Evolutionary conservation across 2,888 invertebrate genomes (phyloP).

Genomic region (Capitulum mitella): DNA sequence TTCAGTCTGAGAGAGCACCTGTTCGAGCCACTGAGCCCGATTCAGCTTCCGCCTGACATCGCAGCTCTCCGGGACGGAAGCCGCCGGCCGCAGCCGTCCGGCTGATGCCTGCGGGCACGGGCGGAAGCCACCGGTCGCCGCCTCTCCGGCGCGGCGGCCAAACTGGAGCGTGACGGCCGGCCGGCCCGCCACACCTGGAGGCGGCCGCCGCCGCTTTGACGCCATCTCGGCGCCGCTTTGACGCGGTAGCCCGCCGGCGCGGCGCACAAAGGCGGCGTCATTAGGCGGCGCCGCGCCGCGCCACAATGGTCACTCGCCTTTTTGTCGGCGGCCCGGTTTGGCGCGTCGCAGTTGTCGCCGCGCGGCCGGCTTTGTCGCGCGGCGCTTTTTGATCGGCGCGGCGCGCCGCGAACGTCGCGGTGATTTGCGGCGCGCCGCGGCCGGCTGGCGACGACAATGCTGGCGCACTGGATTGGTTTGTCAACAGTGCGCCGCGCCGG

Average conservation of each 20-base stretch:
- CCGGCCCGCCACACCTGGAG: not conserved
- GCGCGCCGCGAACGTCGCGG: not conserved
- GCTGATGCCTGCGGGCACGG: too few species aligned
- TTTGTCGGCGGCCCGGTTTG: not conserved
- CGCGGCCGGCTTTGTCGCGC: not conserved
- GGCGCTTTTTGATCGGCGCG: not conserved
- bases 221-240: not conserved
- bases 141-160: not conserved
- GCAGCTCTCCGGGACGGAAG: too few species aligned
- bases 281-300: not conserved
- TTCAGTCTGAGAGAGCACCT: too few species aligned
- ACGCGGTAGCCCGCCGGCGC: not conserved
- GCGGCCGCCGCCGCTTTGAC: not conserved
- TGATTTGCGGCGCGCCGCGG: not conserved
- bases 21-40: too few species aligned
- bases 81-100: too few species aligned
- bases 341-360: not conserved
- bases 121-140: too few species aligned
- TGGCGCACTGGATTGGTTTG: not conserved
- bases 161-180: not conserved
- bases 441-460: not conserved
- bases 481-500: not conserved
- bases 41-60: too few species aligned
- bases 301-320: conserved; percentile 14
- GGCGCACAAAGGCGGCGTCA: not conserved